phyloP scores from a whole-genome alignment of 1,140 invertebrate species.

The Odontomachus brunneus region DNA sequence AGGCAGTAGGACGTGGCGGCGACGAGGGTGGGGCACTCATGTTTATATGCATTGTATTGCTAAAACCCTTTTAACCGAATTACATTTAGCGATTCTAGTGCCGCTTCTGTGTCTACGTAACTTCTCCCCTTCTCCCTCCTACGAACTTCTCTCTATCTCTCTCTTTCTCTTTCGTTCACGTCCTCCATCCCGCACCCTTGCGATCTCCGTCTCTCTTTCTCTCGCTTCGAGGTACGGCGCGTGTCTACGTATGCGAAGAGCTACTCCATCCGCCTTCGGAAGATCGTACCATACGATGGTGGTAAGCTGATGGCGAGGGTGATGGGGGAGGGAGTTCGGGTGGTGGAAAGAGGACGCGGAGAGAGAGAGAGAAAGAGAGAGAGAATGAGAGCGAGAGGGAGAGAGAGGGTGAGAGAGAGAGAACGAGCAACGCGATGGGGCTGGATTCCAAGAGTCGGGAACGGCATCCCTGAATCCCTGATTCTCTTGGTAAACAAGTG shows the following conservation, averaged over 20 bases:
- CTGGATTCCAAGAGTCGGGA: slow-evolving; percentile 77
- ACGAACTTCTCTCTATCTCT: slow-evolving; percentile 21
- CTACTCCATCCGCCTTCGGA: slow-evolving; percentile 49
- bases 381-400: neutral
- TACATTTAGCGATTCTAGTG: slow-evolving; percentile 84
- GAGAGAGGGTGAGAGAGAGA: slow-evolving; percentile 27
- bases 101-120: slow-evolving; percentile 73
- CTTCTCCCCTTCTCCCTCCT: slow-evolving; percentile 49
- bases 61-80: slow-evolving; percentile 85
- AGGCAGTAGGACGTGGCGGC: slow-evolving; percentile 54
- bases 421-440: slow-evolving; percentile 68
- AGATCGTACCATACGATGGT: slow-evolving; percentile 51
- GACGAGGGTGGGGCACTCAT: slow-evolving; percentile 78
- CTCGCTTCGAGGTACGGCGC: slow-evolving; percentile 38
- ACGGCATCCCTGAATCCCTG: slow-evolving; percentile 82
- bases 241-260: slow-evolving; percentile 57
- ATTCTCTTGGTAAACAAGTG: slow-evolving; percentile 85
- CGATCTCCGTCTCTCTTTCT: slow-evolving; percentile 39
- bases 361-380: slow-evolving; percentile 54
- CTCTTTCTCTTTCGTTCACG: neutral
- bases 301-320: slow-evolving; percentile 49
- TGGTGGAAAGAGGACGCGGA: slow-evolving; percentile 32
- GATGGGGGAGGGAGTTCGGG: slow-evolving; percentile 31
- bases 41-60: slow-evolving; percentile 85
- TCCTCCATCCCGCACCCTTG: neutral